Percentiles rank a stretch among this genome's conserved stretches.
Conservation (phyloP, 1,140 invertebrate species). For the Trissolcus basalis region DNA sequence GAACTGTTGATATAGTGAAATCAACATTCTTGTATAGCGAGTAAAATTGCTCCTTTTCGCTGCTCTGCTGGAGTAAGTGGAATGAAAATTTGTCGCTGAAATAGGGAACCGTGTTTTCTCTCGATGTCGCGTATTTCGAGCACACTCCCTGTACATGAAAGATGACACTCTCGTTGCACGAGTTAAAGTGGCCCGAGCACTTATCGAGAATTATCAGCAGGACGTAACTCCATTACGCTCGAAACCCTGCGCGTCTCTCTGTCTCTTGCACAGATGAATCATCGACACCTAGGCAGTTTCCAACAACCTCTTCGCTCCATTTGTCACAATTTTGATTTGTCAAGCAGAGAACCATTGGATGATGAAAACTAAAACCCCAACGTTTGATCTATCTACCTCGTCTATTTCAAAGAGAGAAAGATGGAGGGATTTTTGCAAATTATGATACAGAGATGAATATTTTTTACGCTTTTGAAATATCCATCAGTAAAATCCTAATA, state of each 20-base stretch:
- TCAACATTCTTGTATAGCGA: constrained; percentile 8
- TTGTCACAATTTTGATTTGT: constrained; percentile 51
- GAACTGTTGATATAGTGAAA: background rate
- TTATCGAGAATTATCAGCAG: constrained; percentile 74
- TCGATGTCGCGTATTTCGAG: constrained; percentile 33
- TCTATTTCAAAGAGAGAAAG: background rate
- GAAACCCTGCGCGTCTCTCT: constrained; percentile 22
- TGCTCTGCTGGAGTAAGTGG: background rate
- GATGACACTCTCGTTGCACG: constrained; percentile 60
- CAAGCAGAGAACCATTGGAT: constrained; percentile 16
- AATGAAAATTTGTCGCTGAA: constrained; percentile 4
- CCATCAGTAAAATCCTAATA: too few relatives aligned
- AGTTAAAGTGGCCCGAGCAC: constrained; percentile 70
- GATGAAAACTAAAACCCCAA: constrained; percentile 6
- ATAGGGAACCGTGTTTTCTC: constrained; percentile 19
- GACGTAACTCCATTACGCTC: constrained; percentile 68
- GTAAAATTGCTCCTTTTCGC: constrained; percentile 4
- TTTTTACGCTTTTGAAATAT: too few relatives aligned
- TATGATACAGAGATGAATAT: too few relatives aligned
- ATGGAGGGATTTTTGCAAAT: too few relatives aligned
- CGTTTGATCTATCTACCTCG: background rate
- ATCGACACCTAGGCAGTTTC: constrained; percentile 35
- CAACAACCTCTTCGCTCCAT: constrained; percentile 18
- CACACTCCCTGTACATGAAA: constrained; percentile 34
- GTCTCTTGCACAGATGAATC: constrained; percentile 45